Evolutionary conservation across 2,888 invertebrate species (phyloP).

Genomic region (Stomorhina lunata): DNA sequence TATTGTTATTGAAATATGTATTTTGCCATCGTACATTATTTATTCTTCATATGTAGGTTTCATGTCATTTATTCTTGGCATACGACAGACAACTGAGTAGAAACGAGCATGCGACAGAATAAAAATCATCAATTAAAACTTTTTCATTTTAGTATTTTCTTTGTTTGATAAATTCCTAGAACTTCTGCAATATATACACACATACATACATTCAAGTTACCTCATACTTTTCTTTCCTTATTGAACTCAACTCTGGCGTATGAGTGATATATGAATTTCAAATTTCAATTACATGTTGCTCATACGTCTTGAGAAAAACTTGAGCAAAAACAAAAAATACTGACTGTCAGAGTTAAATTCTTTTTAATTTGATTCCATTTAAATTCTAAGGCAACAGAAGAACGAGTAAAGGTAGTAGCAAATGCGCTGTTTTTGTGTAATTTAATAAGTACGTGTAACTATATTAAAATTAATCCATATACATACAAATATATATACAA

Average conservation of each 20-base stretch:
- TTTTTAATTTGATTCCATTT: not conserved
- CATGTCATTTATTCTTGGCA: not conserved
- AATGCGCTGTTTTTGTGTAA: not conserved
- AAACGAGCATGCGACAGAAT: not conserved
- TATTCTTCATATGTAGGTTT: not conserved
- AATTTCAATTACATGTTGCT: constrained; percentile 31
- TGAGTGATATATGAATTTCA: constrained; percentile 48
- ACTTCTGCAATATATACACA: no score
- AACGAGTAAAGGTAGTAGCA: not conserved
- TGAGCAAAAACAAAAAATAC: not conserved
- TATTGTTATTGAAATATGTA: constrained; percentile 18
- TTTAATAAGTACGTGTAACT: no score
- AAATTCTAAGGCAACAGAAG: constrained; percentile 17
- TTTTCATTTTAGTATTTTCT: not conserved
- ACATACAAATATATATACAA: not conserved
- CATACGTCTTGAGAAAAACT: constrained; percentile 31
- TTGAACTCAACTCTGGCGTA: constrained; percentile 8
- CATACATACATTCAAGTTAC: no score
- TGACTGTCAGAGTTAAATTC: not conserved
- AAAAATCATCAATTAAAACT: not conserved
- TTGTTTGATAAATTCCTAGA: not conserved
- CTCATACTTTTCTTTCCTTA: not conserved
- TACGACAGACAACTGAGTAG: not conserved
- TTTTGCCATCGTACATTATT: not conserved
- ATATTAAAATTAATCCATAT: constrained; percentile 4